These are phyloP conservation scores for Colletes collaris DNA, from an alignment of 2,888 invertebrate genomes.

Conservation along the genomic window DNA sequence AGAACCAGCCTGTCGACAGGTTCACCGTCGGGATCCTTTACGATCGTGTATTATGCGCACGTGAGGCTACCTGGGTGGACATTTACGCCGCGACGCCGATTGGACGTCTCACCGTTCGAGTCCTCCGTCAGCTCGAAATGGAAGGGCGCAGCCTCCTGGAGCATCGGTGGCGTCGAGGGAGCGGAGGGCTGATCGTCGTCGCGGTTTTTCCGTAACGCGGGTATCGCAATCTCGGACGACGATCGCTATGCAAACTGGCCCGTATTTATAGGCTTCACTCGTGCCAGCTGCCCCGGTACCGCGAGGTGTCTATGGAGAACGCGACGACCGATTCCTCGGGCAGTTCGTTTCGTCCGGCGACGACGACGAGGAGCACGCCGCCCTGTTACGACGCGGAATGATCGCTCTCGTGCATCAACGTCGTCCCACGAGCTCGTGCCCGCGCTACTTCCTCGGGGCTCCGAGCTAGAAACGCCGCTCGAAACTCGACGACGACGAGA, in stretches of 20 bases:
- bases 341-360: slow-evolving; percentile 47
- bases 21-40: slow-evolving; percentile 58
- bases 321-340: slow-evolving; percentile 30
- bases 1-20: slow-evolving; percentile 61
- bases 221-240: slow-evolving; percentile 51
- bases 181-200: background rate
- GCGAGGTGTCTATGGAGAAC: slow-evolving; percentile 33
- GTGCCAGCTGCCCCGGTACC: slow-evolving; percentile 32
- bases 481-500: no score
- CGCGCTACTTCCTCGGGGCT: no score
- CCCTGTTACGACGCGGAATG: slow-evolving; percentile 62
- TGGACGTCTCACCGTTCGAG: slow-evolving; percentile 43
- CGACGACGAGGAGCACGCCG: slow-evolving; percentile 20
- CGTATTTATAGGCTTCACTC: slow-evolving; percentile 65
- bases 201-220: slow-evolving; percentile 37
- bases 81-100: slow-evolving; percentile 43
- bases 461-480: no score
- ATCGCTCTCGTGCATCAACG: slow-evolving; percentile 70
- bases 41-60: slow-evolving; percentile 56
- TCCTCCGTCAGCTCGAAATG: slow-evolving; percentile 20
- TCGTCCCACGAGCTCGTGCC: slow-evolving; percentile 28
- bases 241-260: slow-evolving; percentile 56
- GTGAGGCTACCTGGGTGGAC: slow-evolving; percentile 50
- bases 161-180: background rate
- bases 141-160: slow-evolving; percentile 8